Percentiles rank a stretch among this genome's conserved stretches.
Evolutionary conservation across 2,888 invertebrate species (phyloP).

Genomic region (Hymenopus coronatus): DNA sequence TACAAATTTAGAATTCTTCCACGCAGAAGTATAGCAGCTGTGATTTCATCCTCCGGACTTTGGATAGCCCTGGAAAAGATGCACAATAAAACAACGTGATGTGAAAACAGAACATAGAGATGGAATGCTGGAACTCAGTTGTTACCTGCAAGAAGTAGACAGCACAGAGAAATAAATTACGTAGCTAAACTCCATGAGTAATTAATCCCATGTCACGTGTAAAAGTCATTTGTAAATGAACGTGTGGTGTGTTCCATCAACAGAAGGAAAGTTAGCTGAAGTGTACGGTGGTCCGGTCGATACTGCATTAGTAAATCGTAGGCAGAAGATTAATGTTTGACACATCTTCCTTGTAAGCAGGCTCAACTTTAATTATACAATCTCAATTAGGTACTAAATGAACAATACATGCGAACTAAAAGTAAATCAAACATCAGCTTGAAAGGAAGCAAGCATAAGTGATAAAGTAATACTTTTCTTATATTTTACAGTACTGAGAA

Average conservation of each 20-base stretch:
- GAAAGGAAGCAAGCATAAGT: no score
- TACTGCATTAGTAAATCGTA: background rate
- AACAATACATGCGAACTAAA: no score
- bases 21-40: background rate
- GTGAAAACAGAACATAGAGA: background rate
- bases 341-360: no score
- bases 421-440: no score
- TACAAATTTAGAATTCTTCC: background rate
- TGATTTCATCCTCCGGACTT: background rate
- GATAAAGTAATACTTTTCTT: no score
- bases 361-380: no score
- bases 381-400: no score
- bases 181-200: background rate
- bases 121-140: background rate
- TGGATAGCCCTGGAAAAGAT: background rate
- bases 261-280: background rate
- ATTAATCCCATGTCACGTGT: slow-evolving; percentile 16
- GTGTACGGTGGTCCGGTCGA: background rate
- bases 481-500: no score
- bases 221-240: slow-evolving; percentile 1
- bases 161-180: slow-evolving; percentile 11
- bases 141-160: background rate
- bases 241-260: background rate
- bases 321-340: background rate
- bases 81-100: background rate